Evolutionary conservation across 1,140 invertebrate genomes (phyloP).

Genomic region (Monomorium pharaonis): DNA sequence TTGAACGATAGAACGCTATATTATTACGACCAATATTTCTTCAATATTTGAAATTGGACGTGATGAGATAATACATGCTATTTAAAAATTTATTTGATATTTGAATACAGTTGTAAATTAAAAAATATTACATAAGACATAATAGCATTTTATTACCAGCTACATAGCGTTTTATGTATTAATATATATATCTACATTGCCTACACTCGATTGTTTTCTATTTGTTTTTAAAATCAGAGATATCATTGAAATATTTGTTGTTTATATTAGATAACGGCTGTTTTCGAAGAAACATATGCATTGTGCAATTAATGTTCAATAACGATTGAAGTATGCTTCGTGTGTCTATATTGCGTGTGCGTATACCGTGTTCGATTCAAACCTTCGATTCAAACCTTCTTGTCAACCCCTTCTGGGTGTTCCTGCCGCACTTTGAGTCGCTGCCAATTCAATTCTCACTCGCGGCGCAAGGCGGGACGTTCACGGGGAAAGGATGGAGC

Average conservation of each 20-base stretch:
- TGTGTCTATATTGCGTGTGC: not conserved
- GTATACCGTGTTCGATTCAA: constrained; percentile 1
- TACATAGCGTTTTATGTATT: too few species aligned
- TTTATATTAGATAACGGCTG: not conserved
- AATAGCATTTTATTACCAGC: not conserved
- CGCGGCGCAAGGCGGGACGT: constrained; percentile 32
- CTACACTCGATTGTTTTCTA: not conserved
- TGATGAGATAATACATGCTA: not conserved
- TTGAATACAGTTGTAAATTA: not conserved
- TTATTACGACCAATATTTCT: not conserved
- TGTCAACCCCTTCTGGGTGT: not conserved
- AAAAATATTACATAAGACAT: not conserved
- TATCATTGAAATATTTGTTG: too few species aligned
- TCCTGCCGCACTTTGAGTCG: constrained; percentile 68
- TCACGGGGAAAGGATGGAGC: constrained; percentile 25
- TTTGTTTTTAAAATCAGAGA: too few species aligned
- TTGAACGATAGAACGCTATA: not conserved
- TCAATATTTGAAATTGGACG: not conserved
- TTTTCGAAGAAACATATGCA: not conserved
- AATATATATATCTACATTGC: too few species aligned
- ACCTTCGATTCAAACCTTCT: too few species aligned
- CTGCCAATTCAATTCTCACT: constrained; percentile 78
- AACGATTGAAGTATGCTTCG: not conserved
- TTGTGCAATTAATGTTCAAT: not conserved
- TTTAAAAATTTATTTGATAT: not conserved